These are phyloP conservation scores for Parnassius apollo DNA, from an alignment of 2,888 invertebrate species.

Conservation along the genomic window DNA sequence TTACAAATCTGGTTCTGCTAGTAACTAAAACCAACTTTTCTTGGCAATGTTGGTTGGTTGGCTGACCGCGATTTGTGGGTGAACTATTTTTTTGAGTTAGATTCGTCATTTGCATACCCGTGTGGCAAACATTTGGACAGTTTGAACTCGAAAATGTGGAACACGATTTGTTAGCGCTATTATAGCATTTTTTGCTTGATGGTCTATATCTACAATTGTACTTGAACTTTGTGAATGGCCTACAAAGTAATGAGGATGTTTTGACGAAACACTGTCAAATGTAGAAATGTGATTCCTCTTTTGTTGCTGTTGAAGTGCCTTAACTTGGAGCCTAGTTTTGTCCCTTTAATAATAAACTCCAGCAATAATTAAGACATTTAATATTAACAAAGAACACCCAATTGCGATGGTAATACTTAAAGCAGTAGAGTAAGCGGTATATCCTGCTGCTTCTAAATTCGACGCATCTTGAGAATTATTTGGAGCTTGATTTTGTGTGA, in stretches of 20 bases:
- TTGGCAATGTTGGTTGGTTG: slow-evolving; percentile 70
- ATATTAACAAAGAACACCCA: slow-evolving; percentile 89
- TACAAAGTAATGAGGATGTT: slow-evolving; percentile 90
- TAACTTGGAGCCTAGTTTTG: slow-evolving; percentile 89
- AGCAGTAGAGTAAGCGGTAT: slow-evolving; percentile 88
- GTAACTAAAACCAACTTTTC: slow-evolving; percentile 75
- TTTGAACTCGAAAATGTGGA: slow-evolving; percentile 72
- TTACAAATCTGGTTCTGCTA: slow-evolving; percentile 73
- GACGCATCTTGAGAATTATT: slow-evolving; percentile 88
- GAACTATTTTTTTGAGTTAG: slow-evolving; percentile 70
- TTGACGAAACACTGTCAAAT: slow-evolving; percentile 82
- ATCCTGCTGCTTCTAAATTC: slow-evolving; percentile 89
- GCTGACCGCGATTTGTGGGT: slow-evolving; percentile 67
- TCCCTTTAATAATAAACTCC: slow-evolving; percentile 91
- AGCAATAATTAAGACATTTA: slow-evolving; percentile 91
- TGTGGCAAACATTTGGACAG: slow-evolving; percentile 81
- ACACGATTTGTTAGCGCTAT: slow-evolving; percentile 76
- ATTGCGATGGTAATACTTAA: slow-evolving; percentile 90
- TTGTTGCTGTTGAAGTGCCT: slow-evolving; percentile 86
- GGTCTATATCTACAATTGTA: slow-evolving; percentile 92
- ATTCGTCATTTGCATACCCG: slow-evolving; percentile 81
- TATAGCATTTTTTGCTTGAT: slow-evolving; percentile 83
- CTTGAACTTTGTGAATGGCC: slow-evolving; percentile 90
- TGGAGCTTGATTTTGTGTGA: slow-evolving; percentile 65
- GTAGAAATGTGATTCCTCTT: slow-evolving; percentile 82